phyloP scores from a whole-genome alignment of 2,888 invertebrate species.

The Pteria penguin region DNA sequence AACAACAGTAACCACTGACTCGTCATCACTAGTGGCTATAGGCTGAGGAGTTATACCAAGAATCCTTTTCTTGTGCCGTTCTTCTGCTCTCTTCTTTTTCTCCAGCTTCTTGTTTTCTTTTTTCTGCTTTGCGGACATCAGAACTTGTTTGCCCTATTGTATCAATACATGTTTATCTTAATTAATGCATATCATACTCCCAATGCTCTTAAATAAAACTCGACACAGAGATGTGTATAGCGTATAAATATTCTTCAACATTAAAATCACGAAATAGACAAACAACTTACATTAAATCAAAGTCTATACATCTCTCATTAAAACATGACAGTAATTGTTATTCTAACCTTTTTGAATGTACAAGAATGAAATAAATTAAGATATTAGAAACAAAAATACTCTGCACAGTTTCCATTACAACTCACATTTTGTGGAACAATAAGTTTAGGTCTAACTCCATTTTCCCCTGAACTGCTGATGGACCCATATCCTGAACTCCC shows the following conservation, averaged over 20 bases:
- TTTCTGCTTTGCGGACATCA: slow-evolving; percentile 48
- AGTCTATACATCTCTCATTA: too few species aligned
- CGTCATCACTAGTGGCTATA: slow-evolving; percentile 44
- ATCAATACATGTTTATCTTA: background rate
- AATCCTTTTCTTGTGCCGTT: slow-evolving; percentile 59
- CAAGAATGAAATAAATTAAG: too few species aligned
- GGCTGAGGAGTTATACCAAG: slow-evolving; percentile 43
- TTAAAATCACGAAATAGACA: too few species aligned
- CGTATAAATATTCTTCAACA: too few species aligned
- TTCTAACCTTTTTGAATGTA: too few species aligned
- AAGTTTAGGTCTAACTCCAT: slow-evolving; percentile 59
- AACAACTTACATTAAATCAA: too few species aligned
- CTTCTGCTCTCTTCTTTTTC: slow-evolving; percentile 69
- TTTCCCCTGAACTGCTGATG: slow-evolving; percentile 59
- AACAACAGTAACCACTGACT: slow-evolving; percentile 53
- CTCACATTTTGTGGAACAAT: slow-evolving; percentile 11
- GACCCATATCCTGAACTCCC: slow-evolving; percentile 73
- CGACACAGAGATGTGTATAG: too few species aligned
- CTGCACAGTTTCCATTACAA: slow-evolving; percentile 5
- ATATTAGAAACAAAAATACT: too few species aligned
- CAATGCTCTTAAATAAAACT: too few species aligned
- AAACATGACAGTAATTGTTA: too few species aligned
- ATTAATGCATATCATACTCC: too few species aligned
- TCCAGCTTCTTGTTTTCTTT: slow-evolving; percentile 69
- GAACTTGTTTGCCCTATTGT: background rate